These are phyloP conservation scores for Formica selysi DNA, from an alignment of 1,140 invertebrate genomes.

Conservation along the genomic window DNA sequence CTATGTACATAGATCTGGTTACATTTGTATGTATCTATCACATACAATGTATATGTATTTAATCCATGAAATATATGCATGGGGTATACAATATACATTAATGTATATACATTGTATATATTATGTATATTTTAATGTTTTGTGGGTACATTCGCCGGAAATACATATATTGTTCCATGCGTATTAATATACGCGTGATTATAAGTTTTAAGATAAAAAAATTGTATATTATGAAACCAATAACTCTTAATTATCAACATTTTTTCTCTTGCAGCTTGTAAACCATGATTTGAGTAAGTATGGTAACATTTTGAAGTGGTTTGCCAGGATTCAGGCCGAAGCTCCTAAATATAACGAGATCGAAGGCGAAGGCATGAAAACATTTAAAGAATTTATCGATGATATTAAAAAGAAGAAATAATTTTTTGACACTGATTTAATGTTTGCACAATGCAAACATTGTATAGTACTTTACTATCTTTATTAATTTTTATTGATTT, in stretches of 20 bases:
- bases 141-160: background rate
- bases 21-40: too few relatives aligned
- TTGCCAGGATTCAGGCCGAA: constrained; percentile 88
- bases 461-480: background rate
- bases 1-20: too few relatives aligned
- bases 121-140: too few relatives aligned
- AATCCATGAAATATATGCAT: too few relatives aligned
- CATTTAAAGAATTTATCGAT: constrained; percentile 82
- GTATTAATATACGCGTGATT: too few relatives aligned
- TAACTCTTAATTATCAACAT: background rate
- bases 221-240: background rate
- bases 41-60: too few relatives aligned
- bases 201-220: background rate
- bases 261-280: constrained; percentile 80
- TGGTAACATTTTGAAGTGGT: constrained; percentile 90
- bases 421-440: background rate
- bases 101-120: too few relatives aligned
- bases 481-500: background rate
- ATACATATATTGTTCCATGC: background rate
- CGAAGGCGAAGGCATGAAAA: constrained; percentile 86
- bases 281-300: constrained; percentile 89
- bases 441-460: background rate
- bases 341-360: constrained; percentile 91
- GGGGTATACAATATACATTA: too few relatives aligned
- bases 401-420: constrained; percentile 65